A percentile compares a stretch with the other conserved stretches of the same genome.
phyloP scores from a whole-genome alignment of 2,888 invertebrate species.

The Cataglyphis livida region DNA sequence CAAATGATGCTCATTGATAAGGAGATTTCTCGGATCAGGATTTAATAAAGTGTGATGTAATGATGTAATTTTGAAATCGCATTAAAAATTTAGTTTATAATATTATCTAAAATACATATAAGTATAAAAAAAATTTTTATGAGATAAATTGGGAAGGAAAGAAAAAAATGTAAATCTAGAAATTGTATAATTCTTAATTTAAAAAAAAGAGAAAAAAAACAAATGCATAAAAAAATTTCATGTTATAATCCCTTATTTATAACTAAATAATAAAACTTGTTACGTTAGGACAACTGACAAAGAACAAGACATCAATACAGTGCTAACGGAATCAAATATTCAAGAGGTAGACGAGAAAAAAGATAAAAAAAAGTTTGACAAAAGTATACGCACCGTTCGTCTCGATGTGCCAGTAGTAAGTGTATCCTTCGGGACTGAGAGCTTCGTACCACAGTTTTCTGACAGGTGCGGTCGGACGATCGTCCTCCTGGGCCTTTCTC shows the following conservation, averaged over 20 bases:
- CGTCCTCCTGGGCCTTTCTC: slow-evolving; percentile 77
- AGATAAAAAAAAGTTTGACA: slow-evolving; percentile 14
- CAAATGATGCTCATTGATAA: neutral
- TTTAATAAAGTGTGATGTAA: neutral
- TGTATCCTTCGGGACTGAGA: slow-evolving; percentile 91
- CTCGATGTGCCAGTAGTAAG: slow-evolving; percentile 95
- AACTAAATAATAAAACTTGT: neutral
- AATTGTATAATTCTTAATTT: neutral
- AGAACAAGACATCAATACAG: neutral
- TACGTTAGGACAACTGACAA: neutral
- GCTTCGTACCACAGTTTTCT: slow-evolving; percentile 92
- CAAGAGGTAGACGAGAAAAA: neutral
- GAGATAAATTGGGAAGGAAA: neutral
- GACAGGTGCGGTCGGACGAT: slow-evolving; percentile 61
- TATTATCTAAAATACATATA: neutral
- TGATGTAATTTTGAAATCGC: neutral
- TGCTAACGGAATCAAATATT: neutral
- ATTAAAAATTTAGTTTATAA: neutral
- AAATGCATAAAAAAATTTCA: neutral
- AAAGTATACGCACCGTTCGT: slow-evolving; percentile 89
- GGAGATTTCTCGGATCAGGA: neutral
- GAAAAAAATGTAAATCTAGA: neutral
- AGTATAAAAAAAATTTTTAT: neutral
- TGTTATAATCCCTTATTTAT: neutral
- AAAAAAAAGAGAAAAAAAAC: neutral